Evolutionary conservation across 2,113 vertebrate species (phyloP), one percentile per base, ranked within the genome.

Genomic region (Typhlomys cinereus): DNA sequence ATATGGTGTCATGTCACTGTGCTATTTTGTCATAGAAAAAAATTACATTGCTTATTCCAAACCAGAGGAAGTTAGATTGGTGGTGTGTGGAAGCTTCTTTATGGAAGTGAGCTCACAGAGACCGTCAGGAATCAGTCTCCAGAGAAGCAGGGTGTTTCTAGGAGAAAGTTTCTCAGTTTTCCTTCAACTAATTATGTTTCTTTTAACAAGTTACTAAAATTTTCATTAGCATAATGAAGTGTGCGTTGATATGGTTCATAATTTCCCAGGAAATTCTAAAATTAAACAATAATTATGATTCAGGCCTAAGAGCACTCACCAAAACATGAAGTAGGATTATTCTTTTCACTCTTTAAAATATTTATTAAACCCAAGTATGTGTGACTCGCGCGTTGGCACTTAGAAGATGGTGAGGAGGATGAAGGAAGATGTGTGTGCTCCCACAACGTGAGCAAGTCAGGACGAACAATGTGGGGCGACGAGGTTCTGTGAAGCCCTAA

Each of bases 261-360:
- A 92, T 14, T 54, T 67, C 54, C 11, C 29, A 3, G 6, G 34
- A 88, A 66, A 89, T 59, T 83, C 31, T 76, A 82, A 95, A 94
- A 90, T 94, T 86, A 87, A 62, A 79, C 8, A 85, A 82, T 80
- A 80, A 85, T 95, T 91, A 70, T 70, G 39, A 69, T 14, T 82
- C 10, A 48, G 15, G 61, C 88, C 76, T 39, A 90, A 92, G 27
- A 87, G 54, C 36, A 87, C 54, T 89, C 59, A 48, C 31, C 39
- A 64, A 81, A 2, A 85, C 89, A 86, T 70, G 9, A 88, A 81
- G 52, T 71, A 41, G 52, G 9, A 23, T 50, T 59, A 46, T 82
- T 75, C 74, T 23, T 84, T 36, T 69, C 29, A 73, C 59, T 54
- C 41, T 67, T 82, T 83, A 66, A 90, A 62, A 71, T 76, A 76